These are phyloP conservation scores for Nymphalis polychloros DNA, from an alignment of 2,888 invertebrate species.

Conservation along the genomic window DNA sequence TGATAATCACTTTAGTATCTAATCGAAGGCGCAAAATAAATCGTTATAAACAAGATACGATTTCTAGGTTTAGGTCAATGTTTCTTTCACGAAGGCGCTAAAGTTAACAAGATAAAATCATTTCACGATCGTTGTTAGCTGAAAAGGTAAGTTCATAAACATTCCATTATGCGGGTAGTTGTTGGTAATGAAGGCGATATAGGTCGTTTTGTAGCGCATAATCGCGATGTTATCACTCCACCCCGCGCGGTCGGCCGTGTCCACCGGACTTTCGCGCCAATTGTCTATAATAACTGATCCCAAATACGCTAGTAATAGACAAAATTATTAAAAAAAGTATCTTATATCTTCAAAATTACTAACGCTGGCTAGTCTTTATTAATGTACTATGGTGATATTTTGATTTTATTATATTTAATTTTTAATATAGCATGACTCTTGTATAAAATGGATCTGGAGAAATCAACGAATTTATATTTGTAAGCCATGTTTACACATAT, in stretches of 20 bases:
- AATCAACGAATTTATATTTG: too few species aligned
- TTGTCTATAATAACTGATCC: constrained; percentile 34
- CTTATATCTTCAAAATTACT: background rate
- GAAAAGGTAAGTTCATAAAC: constrained; percentile 47
- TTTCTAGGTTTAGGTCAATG: constrained; percentile 3
- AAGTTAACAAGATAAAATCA: constrained; percentile 33
- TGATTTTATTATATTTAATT: too few species aligned
- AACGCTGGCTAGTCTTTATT: too few species aligned
- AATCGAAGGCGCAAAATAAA: background rate
- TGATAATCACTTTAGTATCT: background rate
- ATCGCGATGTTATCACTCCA: constrained; percentile 71
- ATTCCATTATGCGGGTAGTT: constrained; percentile 62
- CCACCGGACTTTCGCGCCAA: constrained; percentile 51
- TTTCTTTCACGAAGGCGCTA: constrained; percentile 33
- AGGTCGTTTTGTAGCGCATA: constrained; percentile 77
- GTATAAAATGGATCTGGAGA: too few species aligned
- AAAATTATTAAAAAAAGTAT: background rate
- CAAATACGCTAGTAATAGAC: constrained; percentile 14
- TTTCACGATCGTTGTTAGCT: constrained; percentile 32
- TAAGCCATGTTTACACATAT: too few species aligned
- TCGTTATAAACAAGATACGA: background rate
- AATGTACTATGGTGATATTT: too few species aligned
- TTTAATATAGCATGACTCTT: too few species aligned
- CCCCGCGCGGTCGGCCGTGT: constrained; percentile 52
- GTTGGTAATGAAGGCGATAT: constrained; percentile 69